Base-by-base conservation (phyloP, 2,888 invertebrate species). In the Agrochola litura region DNA sequence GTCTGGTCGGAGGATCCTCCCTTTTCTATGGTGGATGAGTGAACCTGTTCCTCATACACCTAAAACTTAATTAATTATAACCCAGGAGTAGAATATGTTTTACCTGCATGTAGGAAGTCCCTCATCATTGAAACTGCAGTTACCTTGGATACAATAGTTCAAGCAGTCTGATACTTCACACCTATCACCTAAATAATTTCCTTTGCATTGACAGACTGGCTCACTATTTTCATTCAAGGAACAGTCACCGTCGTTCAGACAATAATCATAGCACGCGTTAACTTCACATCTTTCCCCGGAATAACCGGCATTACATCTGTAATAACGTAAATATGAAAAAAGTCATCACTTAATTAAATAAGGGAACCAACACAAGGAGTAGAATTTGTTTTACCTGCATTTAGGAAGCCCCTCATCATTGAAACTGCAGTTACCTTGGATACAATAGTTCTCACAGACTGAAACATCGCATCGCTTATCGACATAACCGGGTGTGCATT, bases 381-480 rank as follows among this genome's bases (percentile, higher is more conserved):
- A 41, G 3, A 43, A 43, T 43, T 43, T 16, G 2, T 54, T 56
- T 56, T 49, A 74, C 73, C 73, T 95, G 95, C 96, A 96, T 54
- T 82, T 89, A 2, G 96, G 94, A 92, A 63, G 75, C 16, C 95
- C 95, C 12, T 92, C 90, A 12, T 82, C 70, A 16, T 90, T 90
- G 6, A 94, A 75, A 54, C 93, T 93, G 87, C 98, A 98, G 54
- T 96, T 96, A 19, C 98, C 98, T 81, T 97, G 96, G 3, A 98
- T 91, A 91, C 98, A 98, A 91, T 97, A 98, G 91, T 98, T 98
- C 87, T 97, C 97, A 89, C 98, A 98, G 37, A 97, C 93, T 1
- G 97, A 96, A 22, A 63, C 22, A 41, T 63, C 22, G 37, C 63
- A 63, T 22, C 63, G 63, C 37, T 63, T 37, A 37, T 22, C 37